phyloP scores from a whole-genome alignment of 1,140 invertebrate species.

The Pogonus chalceus region DNA sequence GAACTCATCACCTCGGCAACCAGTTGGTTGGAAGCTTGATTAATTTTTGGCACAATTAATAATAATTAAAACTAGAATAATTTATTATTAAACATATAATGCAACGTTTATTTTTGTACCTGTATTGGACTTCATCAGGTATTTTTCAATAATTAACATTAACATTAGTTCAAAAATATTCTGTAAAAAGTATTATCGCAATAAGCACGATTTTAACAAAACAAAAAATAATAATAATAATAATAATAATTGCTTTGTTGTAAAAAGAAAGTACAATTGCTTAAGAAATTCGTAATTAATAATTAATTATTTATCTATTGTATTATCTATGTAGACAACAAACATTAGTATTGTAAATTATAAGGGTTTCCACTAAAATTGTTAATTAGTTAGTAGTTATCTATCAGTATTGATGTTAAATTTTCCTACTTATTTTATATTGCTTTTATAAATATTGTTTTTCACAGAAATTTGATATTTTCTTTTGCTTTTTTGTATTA shows the following conservation, averaged over 20 bases:
- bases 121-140: not conserved
- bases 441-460: too few species aligned
- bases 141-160: not conserved
- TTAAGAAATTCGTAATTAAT: not conserved
- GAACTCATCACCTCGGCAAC: conserved; percentile 18
- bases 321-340: too few species aligned
- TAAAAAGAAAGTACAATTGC: conserved; percentile 3
- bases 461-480: too few species aligned
- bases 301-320: not conserved
- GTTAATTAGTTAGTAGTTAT: too few species aligned
- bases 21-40: not conserved
- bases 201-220: not conserved
- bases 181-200: not conserved
- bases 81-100: not conserved
- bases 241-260: not conserved
- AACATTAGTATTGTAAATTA: not conserved
- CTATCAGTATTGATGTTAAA: too few species aligned
- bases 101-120: not conserved
- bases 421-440: too few species aligned
- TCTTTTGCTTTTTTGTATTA: too few species aligned
- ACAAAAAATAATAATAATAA: not conserved
- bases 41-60: not conserved
- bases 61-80: not conserved
- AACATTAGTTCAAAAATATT: not conserved
- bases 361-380: too few species aligned